phyloP scores from a whole-genome alignment of 2,888 invertebrate species.

The Lomographa bimaculata region DNA sequence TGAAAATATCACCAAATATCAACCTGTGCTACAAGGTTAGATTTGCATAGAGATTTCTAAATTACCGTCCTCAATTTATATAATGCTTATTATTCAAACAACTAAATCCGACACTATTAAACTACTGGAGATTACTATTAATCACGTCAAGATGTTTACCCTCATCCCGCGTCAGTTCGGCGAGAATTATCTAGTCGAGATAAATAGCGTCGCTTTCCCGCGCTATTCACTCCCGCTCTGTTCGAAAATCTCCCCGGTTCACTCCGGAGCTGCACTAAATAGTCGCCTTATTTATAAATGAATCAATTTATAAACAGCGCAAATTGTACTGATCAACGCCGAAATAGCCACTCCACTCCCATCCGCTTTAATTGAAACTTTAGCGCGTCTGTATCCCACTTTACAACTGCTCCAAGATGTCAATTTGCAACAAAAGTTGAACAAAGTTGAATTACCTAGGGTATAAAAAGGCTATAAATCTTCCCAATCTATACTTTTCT shows the following conservation, averaged over 20 bases:
- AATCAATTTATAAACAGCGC: slow-evolving; percentile 58
- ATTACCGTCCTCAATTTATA: slow-evolving; percentile 51
- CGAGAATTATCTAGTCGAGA: slow-evolving; percentile 74
- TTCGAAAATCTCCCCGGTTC: slow-evolving; percentile 56
- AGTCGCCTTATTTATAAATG: slow-evolving; percentile 52
- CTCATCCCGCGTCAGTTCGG: slow-evolving; percentile 73
- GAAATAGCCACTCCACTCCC: slow-evolving; percentile 26
- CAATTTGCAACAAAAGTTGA: slow-evolving; percentile 56
- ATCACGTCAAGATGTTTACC: slow-evolving; percentile 80
- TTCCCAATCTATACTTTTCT: slow-evolving; percentile 49
- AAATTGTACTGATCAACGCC: slow-evolving; percentile 47
- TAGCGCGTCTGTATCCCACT: slow-evolving; percentile 34
- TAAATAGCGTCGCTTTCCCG: slow-evolving; percentile 63
- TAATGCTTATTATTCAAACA: slow-evolving; percentile 65
- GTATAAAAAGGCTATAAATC: slow-evolving; percentile 56
- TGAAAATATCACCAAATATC: too few relatives aligned
- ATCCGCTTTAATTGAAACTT: slow-evolving; percentile 37
- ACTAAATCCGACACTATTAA: slow-evolving; percentile 74
- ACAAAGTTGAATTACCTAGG: slow-evolving; percentile 52
- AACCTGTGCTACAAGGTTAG: background rate
- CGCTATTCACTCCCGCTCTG: slow-evolving; percentile 51
- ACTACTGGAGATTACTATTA: slow-evolving; percentile 77
- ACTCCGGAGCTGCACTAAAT: slow-evolving; percentile 52
- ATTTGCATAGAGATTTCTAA: slow-evolving; percentile 40
- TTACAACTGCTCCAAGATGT: slow-evolving; percentile 51